Evolutionary conservation across 2,888 invertebrate genomes (phyloP).

Genomic region (Himalopsyche anomala): DNA sequence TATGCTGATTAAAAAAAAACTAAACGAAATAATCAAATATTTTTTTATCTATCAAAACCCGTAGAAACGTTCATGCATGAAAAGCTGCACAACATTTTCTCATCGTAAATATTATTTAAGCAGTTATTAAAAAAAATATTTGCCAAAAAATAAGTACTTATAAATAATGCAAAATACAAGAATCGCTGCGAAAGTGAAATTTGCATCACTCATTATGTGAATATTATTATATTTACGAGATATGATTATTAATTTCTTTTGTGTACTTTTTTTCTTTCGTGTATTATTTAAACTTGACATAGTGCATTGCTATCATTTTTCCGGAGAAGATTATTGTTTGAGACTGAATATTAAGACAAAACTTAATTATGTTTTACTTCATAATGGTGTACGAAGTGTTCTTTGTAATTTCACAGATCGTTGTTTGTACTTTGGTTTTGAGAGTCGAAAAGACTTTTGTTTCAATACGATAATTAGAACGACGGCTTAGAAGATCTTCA

Average conservation of each 20-base stretch:
- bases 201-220: not conserved
- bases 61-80: no score
- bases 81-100: no score
- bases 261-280: not conserved
- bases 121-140: no score
- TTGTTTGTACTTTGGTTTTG: not conserved
- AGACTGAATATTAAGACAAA: no score
- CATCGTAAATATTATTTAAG: no score
- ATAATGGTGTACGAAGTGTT: not conserved
- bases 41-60: no score
- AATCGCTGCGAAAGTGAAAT: not conserved
- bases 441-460: not conserved
- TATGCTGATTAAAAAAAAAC: no score
- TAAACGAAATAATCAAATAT: no score
- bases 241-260: conserved; percentile 1
- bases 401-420: not conserved
- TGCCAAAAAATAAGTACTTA: no score
- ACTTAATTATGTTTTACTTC: not conserved
- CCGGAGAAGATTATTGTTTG: not conserved
- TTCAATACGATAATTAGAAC: not conserved
- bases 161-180: no score
- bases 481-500: not conserved
- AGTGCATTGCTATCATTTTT: not conserved
- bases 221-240: conserved; percentile 7
- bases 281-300: conserved; percentile 7